These are phyloP conservation scores for Mallotus villosus DNA, from an alignment of 2,797 vertebrate species.

Conservation along the genomic window DNA sequence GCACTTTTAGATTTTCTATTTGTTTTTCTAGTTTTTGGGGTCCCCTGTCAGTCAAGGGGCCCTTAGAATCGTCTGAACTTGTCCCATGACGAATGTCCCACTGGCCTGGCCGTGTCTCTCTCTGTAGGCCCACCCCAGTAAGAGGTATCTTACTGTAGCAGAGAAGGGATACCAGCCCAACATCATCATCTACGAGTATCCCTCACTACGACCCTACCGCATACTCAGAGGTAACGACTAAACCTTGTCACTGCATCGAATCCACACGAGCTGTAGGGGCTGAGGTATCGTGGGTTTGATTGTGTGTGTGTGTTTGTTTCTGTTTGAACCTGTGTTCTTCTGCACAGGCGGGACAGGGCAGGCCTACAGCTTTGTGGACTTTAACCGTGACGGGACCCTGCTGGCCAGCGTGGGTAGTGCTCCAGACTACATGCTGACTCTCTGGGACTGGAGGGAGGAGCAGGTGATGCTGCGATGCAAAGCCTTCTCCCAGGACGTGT, in stretches of 20 bases:
- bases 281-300: background rate
- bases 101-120: slow-evolving; percentile 29
- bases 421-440: slow-evolving; percentile 87
- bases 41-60: no score
- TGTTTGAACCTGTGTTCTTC: background rate
- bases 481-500: slow-evolving; percentile 89
- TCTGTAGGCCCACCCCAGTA: slow-evolving; percentile 83
- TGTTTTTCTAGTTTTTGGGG: no score
- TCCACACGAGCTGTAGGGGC: no score
- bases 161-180: slow-evolving; percentile 87
- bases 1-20: no score
- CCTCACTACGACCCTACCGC: slow-evolving; percentile 80
- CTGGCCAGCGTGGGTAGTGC: slow-evolving; percentile 84
- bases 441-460: slow-evolving; percentile 94
- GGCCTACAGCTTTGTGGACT: slow-evolving; percentile 83
- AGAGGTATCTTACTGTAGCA: slow-evolving; percentile 82
- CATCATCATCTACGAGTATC: slow-evolving; percentile 88
- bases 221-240: slow-evolving; percentile 80
- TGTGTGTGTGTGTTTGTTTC: no score
- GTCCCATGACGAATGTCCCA: background rate
- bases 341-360: slow-evolving; percentile 80
- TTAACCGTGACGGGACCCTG: slow-evolving; percentile 80
- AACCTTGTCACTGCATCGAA: no score
- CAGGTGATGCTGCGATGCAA: slow-evolving; percentile 82
- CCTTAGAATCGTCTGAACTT: no score